phyloP scores from a whole-genome alignment of 1,140 invertebrate genomes.

The Leptopilina boulardi region DNA sequence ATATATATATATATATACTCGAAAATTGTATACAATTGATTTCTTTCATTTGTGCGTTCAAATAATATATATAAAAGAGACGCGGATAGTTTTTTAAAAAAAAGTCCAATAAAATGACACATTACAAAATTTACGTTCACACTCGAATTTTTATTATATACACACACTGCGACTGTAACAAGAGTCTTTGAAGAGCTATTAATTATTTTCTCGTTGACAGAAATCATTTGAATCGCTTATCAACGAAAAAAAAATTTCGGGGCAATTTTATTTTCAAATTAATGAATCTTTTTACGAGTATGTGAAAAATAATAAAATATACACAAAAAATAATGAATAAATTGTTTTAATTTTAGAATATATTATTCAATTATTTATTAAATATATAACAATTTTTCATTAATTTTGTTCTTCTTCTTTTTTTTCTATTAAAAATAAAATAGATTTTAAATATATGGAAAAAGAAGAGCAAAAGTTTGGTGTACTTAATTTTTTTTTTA shows the following conservation, averaged over 20 bases:
- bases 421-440: no score
- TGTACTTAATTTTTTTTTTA: background rate
- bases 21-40: no score
- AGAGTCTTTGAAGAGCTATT: background rate
- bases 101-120: background rate
- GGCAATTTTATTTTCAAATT: no score
- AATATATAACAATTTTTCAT: no score
- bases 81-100: background rate
- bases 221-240: background rate
- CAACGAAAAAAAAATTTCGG: background rate
- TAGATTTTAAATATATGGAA: background rate
- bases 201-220: slow-evolving; percentile 7
- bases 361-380: no score
- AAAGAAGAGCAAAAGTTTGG: background rate
- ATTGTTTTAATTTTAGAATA: no score
- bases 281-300: no score
- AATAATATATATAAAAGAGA: background rate
- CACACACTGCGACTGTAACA: background rate
- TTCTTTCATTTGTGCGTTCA: background rate
- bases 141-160: background rate
- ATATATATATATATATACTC: no score
- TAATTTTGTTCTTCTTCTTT: no score
- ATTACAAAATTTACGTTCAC: background rate
- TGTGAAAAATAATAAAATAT: no score
- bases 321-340: no score